These are phyloP conservation scores for Yponomeuta malinellus DNA, from an alignment of 2,888 invertebrate genomes.

Conservation along the genomic window DNA sequence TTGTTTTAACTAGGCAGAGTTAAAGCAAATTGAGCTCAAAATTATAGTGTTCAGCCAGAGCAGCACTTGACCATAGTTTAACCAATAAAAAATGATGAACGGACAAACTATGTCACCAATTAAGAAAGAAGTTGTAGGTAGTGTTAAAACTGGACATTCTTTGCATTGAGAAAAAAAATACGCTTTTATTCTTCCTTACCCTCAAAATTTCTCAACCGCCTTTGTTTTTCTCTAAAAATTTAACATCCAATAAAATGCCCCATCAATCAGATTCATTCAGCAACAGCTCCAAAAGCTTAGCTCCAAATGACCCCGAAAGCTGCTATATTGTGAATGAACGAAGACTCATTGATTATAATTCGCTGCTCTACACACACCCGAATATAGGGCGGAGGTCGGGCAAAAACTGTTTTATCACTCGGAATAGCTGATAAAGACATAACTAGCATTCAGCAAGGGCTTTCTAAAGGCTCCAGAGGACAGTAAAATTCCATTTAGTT, in stretches of 20 bases:
- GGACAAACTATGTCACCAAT: slow-evolving; percentile 7
- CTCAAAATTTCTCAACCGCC: neutral
- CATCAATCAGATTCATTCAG: slow-evolving; percentile 38
- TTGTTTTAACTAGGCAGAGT: neutral
- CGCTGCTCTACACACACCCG: slow-evolving; percentile 49
- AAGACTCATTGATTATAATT: slow-evolving; percentile 63
- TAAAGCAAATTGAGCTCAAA: neutral
- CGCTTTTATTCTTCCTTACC: slow-evolving; percentile 18
- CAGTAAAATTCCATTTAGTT: slow-evolving; percentile 36
- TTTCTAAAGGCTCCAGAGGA: slow-evolving; percentile 24
- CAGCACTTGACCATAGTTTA: slow-evolving; percentile 14
- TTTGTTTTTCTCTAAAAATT: neutral
- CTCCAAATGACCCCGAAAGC: slow-evolving; percentile 64
- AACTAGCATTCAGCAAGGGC: slow-evolving; percentile 17
- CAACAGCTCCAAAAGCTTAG: slow-evolving; percentile 45
- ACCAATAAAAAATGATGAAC: slow-evolving; percentile 16
- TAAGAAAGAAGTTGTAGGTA: slow-evolving; percentile 4
- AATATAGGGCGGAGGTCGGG: slow-evolving; percentile 65
- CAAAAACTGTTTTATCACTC: slow-evolving; percentile 29
- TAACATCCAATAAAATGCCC: neutral
- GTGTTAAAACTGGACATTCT: slow-evolving; percentile 19
- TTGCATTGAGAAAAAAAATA: slow-evolving; percentile 11
- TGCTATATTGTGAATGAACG: slow-evolving; percentile 71
- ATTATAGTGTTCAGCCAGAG: neutral
- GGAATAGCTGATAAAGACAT: slow-evolving; percentile 26